A percentile compares a stretch with the other conserved stretches of the same genome.
Conservation (phyloP, 2,888 invertebrate species). For the Hetaerina titia region DNA sequence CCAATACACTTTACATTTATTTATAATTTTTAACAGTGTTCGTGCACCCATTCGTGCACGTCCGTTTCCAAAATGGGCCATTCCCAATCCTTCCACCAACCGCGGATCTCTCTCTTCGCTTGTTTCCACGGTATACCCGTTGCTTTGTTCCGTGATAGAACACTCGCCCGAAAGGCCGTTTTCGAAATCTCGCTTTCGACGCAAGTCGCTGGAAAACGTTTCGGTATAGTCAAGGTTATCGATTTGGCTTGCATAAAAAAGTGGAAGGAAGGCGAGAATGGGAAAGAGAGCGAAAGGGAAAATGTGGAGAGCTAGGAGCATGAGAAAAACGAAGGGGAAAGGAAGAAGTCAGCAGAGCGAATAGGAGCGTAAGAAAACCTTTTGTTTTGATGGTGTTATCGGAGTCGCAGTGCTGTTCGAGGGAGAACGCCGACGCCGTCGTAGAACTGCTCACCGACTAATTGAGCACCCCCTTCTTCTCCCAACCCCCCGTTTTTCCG, state of each 20-base stretch:
- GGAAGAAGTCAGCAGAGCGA: constrained; percentile 19
- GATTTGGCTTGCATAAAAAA: background rate
- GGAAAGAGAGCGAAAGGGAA: constrained; percentile 1
- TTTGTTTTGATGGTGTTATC: background rate
- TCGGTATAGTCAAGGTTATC: background rate
- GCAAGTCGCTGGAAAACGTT: background rate
- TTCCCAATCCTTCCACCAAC: too few relatives aligned
- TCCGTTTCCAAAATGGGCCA: too few relatives aligned
- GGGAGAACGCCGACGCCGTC: background rate
- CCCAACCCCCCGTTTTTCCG: background rate
- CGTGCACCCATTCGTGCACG: too few relatives aligned
- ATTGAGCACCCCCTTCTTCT: background rate
- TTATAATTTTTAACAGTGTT: too few relatives aligned
- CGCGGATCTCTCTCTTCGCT: too few relatives aligned
- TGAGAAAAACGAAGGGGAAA: background rate
- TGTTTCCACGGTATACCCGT: background rate
- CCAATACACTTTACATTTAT: too few relatives aligned
- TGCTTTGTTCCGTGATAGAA: background rate
- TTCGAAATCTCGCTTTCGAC: constrained; percentile 5
- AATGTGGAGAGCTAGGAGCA: background rate
- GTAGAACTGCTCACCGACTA: background rate
- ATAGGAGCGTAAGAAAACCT: constrained; percentile 5
- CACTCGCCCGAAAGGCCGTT: background rate
- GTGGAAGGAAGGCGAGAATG: background rate
- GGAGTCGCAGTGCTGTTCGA: background rate